Evolutionary conservation across 2,888 invertebrate genomes (phyloP).

Genomic region (Eupithecia exiguata): DNA sequence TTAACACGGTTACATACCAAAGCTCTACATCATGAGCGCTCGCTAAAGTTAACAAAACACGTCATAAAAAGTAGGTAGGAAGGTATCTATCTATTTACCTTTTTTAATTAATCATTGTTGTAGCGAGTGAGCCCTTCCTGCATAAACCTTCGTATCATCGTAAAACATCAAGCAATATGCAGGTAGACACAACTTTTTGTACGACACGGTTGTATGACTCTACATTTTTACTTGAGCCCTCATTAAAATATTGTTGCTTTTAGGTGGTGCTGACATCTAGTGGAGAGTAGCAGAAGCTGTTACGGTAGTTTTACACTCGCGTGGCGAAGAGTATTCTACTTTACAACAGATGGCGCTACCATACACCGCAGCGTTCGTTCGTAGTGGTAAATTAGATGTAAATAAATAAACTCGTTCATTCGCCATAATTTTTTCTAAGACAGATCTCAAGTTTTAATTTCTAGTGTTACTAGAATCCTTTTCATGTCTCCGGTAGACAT

Average conservation of each 20-base stretch:
- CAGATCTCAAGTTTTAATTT: not conserved
- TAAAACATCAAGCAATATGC: not conserved
- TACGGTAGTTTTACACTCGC: not conserved
- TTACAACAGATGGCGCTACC: constrained; percentile 51
- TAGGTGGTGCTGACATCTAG: constrained; percentile 42
- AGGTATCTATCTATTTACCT: not conserved
- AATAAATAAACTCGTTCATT: not conserved
- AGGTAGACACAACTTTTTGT: not conserved
- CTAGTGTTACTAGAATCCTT: not conserved
- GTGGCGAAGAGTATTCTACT: not conserved
- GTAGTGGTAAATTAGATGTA: not conserved
- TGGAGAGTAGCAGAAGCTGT: constrained; percentile 42
- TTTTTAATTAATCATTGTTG: not conserved
- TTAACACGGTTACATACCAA: not conserved
- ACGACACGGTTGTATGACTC: not conserved
- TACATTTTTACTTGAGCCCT: not conserved
- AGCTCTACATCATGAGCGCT: not conserved
- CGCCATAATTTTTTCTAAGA: not conserved
- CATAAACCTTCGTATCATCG: not conserved
- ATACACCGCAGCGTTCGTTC: not conserved
- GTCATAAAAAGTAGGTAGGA: not conserved
- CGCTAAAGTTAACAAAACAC: not conserved
- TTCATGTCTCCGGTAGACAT: constrained; percentile 3
- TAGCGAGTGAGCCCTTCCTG: not conserved
- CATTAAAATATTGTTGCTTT: not conserved